Conservation (phyloP, 2,888 invertebrate species). For the Drosophila infuscata region DNA sequence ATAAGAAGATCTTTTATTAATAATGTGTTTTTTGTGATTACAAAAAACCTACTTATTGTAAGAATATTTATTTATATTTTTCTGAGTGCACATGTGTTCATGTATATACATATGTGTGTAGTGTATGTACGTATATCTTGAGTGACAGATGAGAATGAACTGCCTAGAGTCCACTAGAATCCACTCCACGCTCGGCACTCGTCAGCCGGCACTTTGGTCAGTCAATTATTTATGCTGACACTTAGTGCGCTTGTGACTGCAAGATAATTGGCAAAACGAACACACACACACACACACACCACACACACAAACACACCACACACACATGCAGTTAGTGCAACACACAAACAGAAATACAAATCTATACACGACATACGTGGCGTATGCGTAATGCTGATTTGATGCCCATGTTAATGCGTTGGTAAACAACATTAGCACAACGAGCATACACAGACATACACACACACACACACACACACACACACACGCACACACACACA, state of each 20-base stretch:
- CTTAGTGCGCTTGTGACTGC: conserved; percentile 69
- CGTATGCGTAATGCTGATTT: conserved; percentile 70
- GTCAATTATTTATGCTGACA: conserved; percentile 80
- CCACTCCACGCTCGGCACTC: conserved; percentile 51
- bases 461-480: background rate
- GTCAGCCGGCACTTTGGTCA: conserved; percentile 65
- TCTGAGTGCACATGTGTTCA: conserved; percentile 5
- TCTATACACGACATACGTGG: conserved; percentile 51
- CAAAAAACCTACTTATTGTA: background rate
- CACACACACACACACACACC: conserved; percentile 15
- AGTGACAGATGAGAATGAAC: conserved; percentile 39
- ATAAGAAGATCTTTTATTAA: background rate
- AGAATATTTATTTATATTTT: background rate
- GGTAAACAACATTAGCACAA: conserved; percentile 74
- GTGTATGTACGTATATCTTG: conserved; percentile 6
- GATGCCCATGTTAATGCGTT: conserved; percentile 71
- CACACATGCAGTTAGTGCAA: background rate
- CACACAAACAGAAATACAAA: conserved; percentile 10
- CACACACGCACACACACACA: background rate
- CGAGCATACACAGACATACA: conserved; percentile 17
- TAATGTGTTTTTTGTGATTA: background rate
- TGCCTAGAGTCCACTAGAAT: conserved; percentile 14
- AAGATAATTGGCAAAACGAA: conserved; percentile 71
- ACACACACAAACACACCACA: conserved; percentile 9
- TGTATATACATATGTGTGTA: conserved; percentile 12